Conservation (phyloP, 2,113 vertebrate species). For the Pogona vitticeps region DNA sequence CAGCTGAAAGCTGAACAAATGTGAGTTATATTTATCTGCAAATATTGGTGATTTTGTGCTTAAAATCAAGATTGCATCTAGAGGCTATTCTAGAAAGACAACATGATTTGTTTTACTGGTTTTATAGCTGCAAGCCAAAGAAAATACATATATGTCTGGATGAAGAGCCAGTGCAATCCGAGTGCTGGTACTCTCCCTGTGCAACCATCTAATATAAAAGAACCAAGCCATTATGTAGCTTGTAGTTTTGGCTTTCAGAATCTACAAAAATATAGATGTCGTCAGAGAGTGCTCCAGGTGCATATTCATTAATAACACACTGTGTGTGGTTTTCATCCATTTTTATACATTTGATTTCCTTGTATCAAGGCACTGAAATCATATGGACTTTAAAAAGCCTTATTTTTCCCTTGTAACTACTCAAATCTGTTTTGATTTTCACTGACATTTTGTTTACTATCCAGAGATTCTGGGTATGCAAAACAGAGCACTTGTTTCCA, state of each 20-base stretch:
- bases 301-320: neutral
- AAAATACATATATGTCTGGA: neutral
- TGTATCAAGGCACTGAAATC: neutral
- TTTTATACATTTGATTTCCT: neutral
- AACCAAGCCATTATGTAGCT: neutral
- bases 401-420: constrained; percentile 2
- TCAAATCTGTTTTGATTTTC: neutral
- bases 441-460: neutral
- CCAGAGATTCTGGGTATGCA: neutral
- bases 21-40: constrained; percentile 60
- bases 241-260: neutral
- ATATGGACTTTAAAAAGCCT: neutral
- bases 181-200: neutral
- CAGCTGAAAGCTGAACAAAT: constrained; percentile 73
- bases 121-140: neutral
- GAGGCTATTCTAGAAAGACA: neutral
- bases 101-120: neutral
- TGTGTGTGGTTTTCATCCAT: neutral
- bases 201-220: neutral
- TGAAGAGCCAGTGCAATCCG: neutral
- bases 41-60: neutral
- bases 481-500: neutral
- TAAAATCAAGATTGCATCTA: neutral
- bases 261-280: too few relatives aligned
- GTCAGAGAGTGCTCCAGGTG: neutral